Evolutionary conservation across 2,797 vertebrate species (phyloP).

Genomic region (Alfaro cultratus): DNA sequence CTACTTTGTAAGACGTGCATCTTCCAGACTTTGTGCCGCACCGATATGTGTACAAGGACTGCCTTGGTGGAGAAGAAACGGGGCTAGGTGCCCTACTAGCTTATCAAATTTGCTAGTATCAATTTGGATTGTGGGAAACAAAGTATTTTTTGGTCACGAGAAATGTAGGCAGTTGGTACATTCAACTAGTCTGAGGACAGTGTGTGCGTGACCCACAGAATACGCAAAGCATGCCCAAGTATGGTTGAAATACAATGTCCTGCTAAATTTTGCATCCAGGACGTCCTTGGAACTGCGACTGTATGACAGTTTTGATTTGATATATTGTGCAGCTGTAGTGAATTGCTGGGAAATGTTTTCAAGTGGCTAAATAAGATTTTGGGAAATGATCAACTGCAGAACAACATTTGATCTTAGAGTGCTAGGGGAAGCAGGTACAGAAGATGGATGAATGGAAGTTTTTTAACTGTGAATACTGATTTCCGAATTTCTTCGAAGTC

Average conservation of each 20-base stretch:
- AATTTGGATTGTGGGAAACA: background rate
- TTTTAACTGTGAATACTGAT: background rate
- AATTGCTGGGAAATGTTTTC: background rate
- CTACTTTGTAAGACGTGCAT: background rate
- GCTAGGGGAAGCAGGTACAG: background rate
- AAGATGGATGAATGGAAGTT: background rate
- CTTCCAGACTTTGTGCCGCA: background rate
- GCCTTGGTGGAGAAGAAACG: background rate
- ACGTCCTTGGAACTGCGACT: background rate
- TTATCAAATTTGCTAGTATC: background rate
- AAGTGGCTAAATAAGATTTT: background rate
- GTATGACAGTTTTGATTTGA: background rate
- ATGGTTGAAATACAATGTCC: background rate
- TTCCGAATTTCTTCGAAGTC: background rate
- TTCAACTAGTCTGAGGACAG: no score
- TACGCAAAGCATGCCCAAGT: background rate
- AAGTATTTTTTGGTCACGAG: background rate
- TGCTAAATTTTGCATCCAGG: background rate
- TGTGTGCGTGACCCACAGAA: background rate
- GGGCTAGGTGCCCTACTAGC: background rate
- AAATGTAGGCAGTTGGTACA: background rate
- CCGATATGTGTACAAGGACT: background rate
- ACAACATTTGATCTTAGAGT: background rate
- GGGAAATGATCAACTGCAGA: background rate
- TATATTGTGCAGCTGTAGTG: background rate